Evolutionary conservation across 1,140 invertebrate genomes (phyloP).

Genomic region (Dinoponera quadriceps): DNA sequence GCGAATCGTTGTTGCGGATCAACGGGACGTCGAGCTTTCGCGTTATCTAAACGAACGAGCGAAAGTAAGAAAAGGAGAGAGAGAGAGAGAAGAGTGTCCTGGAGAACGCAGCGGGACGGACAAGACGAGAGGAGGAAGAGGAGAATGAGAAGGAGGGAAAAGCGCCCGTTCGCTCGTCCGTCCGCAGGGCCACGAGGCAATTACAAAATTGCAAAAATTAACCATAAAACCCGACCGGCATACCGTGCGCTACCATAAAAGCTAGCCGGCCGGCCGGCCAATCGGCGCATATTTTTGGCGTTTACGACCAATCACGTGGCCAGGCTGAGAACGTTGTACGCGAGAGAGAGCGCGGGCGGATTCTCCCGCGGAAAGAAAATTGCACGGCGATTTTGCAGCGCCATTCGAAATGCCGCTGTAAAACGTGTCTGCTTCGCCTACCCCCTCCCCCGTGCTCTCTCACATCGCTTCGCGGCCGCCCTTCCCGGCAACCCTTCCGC

Average conservation of each 20-base stretch:
- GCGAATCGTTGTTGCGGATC: neutral
- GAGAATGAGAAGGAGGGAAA: conserved; percentile 7
- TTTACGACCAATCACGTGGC: conserved; percentile 84
- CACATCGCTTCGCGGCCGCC: neutral
- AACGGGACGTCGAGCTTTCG: neutral
- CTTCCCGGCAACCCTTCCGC: conserved; percentile 17
- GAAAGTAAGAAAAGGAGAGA: neutral
- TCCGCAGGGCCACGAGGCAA: conserved; percentile 71
- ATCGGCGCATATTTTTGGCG: conserved; percentile 83
- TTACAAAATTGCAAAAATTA: conserved; percentile 85
- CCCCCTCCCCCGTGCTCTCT: conserved; percentile 28
- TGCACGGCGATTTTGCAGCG: conserved; percentile 78
- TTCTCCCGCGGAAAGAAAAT: conserved; percentile 80
- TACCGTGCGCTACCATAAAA: conserved; percentile 76
- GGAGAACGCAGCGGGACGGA: neutral
- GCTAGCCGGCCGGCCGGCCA: conserved; percentile 75
- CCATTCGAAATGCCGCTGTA: conserved; percentile 69
- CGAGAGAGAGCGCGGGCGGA: conserved; percentile 40
- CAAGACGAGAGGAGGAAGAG: neutral
- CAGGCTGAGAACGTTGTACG: conserved; percentile 51
- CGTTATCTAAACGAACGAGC: neutral
- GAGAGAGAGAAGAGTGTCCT: neutral
- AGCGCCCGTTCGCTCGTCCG: conserved; percentile 55
- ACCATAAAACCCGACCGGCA: conserved; percentile 79
- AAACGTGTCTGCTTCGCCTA: conserved; percentile 54